These are phyloP conservation scores for Trinectes maculatus DNA, from an alignment of 2,113 vertebrate species.

Conservation along the genomic window DNA sequence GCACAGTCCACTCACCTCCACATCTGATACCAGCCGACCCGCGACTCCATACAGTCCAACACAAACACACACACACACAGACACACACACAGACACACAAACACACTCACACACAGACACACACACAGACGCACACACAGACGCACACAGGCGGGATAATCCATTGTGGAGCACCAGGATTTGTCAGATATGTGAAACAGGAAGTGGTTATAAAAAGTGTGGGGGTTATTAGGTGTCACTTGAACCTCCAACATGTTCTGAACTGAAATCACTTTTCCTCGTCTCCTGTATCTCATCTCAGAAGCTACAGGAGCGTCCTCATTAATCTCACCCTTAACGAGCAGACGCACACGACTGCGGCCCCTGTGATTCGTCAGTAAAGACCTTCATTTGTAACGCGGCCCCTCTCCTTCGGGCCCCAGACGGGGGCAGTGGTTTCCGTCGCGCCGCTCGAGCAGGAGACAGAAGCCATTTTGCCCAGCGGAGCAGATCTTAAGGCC, in stretches of 20 bases:
- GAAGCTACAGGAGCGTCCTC: slow-evolving; percentile 17
- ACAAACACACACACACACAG: too few relatives aligned
- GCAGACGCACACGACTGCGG: slow-evolving; percentile 57
- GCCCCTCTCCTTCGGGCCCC: slow-evolving; percentile 31
- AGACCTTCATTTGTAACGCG: slow-evolving; percentile 52
- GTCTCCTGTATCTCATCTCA: slow-evolving; percentile 33
- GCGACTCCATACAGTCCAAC: slow-evolving; percentile 23
- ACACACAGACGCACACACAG: too few relatives aligned
- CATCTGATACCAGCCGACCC: slow-evolving; percentile 46
- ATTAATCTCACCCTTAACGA: slow-evolving; percentile 72
- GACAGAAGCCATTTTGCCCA: slow-evolving; percentile 64
- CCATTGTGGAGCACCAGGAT: too few relatives aligned
- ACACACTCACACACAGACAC: too few relatives aligned
- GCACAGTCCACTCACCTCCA: not conserved
- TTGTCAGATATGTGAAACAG: too few relatives aligned
- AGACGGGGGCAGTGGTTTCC: slow-evolving; percentile 47
- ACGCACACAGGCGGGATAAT: too few relatives aligned
- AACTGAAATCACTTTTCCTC: slow-evolving; percentile 26
- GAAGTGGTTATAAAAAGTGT: too few relatives aligned
- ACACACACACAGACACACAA: too few relatives aligned
- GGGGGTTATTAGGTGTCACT: too few relatives aligned
- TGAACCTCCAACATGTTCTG: slow-evolving; percentile 12
- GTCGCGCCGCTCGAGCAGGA: slow-evolving; percentile 60
- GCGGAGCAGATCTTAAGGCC: slow-evolving; percentile 67
- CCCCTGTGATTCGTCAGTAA: slow-evolving; percentile 60